phyloP scores from a whole-genome alignment of 2,797 vertebrate species.

The Paramormyrops hopkinsi region DNA sequence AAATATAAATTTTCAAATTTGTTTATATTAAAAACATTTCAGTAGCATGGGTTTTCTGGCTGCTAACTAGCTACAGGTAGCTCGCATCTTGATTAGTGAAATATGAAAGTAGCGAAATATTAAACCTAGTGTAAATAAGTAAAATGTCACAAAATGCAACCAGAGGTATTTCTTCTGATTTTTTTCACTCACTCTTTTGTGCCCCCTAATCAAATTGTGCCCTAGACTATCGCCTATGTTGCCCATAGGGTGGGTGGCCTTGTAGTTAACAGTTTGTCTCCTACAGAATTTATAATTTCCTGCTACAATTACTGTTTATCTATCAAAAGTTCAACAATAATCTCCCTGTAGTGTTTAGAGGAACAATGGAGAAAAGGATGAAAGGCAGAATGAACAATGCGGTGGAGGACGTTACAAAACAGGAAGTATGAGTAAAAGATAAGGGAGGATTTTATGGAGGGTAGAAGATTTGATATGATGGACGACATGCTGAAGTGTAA shows the following conservation, averaged over 20 bases:
- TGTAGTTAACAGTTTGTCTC: background rate
- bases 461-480: background rate
- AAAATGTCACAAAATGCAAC: background rate
- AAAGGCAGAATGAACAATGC: background rate
- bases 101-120: background rate
- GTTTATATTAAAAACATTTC: background rate
- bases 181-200: background rate
- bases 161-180: background rate
- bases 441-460: background rate
- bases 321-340: background rate
- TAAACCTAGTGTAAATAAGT: background rate
- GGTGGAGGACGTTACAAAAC: background rate
- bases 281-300: background rate
- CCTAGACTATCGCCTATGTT: background rate
- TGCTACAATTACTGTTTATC: background rate
- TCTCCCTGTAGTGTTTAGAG: background rate
- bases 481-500: background rate
- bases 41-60: background rate
- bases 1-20: background rate
- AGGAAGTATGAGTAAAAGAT: background rate
- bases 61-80: background rate
- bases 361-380: background rate
- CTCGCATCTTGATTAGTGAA: background rate
- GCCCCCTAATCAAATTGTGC: background rate
- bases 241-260: background rate